These are phyloP conservation scores for Calliopsis andreniformis DNA, from an alignment of 1,140 invertebrate species.

Conservation along the genomic window DNA sequence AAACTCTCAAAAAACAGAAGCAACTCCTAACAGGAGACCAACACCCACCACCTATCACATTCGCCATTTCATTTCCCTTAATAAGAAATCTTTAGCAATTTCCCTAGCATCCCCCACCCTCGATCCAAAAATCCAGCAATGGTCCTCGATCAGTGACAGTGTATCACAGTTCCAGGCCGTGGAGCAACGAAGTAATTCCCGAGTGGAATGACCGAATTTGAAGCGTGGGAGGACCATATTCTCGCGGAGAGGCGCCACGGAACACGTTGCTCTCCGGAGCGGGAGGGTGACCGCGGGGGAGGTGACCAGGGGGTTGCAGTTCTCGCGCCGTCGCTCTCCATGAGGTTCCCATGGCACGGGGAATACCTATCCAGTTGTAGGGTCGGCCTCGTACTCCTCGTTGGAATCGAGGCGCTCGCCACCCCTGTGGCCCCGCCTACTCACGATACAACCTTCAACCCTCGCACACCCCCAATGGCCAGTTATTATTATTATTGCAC, in stretches of 20 bases:
- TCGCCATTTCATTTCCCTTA: no score
- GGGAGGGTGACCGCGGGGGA: conserved; percentile 3
- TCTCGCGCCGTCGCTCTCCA: conserved; percentile 72
- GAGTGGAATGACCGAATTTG: conserved; percentile 40
- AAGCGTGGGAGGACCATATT: conserved; percentile 32
- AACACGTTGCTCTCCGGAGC: conserved; percentile 13
- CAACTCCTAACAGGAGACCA: no score
- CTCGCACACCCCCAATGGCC: conserved; percentile 43
- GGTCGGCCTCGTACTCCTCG: conserved; percentile 70
- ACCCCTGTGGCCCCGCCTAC: conserved; percentile 70
- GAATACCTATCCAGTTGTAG: conserved; percentile 71
- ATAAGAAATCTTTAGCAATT: no score
- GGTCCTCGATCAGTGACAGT: not conserved
- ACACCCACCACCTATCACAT: no score
- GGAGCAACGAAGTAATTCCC: not conserved
- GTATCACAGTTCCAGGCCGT: not conserved
- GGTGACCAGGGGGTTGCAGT: conserved; percentile 55
- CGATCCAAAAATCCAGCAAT: no score
- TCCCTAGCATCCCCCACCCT: no score
- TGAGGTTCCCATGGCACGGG: conserved; percentile 59
- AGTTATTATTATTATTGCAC: conserved; percentile 56
- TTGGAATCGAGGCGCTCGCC: conserved; percentile 66
- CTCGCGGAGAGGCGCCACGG: conserved; percentile 14
- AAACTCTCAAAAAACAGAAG: no score
- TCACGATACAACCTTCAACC: conserved; percentile 65